Percentiles rank a stretch among this genome's conserved stretches.
Evolutionary conservation across 2,888 invertebrate genomes (phyloP).

Genomic region (Cylindroiulus punctatus): DNA sequence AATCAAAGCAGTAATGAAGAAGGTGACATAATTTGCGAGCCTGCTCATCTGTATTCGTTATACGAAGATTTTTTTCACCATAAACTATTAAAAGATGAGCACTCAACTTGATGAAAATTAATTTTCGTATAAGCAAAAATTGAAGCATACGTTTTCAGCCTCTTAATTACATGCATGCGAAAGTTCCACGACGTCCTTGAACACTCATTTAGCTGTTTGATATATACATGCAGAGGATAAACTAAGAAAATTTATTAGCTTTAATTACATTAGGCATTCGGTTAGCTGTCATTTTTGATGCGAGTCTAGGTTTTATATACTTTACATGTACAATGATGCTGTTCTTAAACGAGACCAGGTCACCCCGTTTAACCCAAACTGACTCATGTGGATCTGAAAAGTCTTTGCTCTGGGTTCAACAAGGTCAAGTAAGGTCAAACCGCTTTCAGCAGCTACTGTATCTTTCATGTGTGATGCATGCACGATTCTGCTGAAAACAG

Average conservation of each 20-base stretch:
- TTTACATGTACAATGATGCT: too few species aligned
- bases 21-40: background rate
- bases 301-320: too few species aligned
- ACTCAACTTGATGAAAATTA: constrained; percentile 13
- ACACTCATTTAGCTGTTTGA: background rate
- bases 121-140: background rate
- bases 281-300: background rate
- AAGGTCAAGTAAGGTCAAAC: too few species aligned
- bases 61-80: background rate
- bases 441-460: too few species aligned
- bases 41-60: background rate
- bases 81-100: constrained; percentile 6
- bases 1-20: too few species aligned
- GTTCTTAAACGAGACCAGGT: too few species aligned
- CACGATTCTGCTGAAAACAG: too few species aligned
- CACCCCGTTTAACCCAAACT: too few species aligned
- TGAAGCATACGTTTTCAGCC: background rate
- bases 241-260: constrained; percentile 31
- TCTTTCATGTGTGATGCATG: too few species aligned
- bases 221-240: background rate
- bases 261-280: constrained; percentile 16
- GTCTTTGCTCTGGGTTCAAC: too few species aligned
- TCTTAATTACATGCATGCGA: background rate
- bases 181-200: background rate
- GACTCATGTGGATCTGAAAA: too few species aligned